Conservation (phyloP, 2,113 vertebrate genomes). For the Neoarius graeffei region DNA sequence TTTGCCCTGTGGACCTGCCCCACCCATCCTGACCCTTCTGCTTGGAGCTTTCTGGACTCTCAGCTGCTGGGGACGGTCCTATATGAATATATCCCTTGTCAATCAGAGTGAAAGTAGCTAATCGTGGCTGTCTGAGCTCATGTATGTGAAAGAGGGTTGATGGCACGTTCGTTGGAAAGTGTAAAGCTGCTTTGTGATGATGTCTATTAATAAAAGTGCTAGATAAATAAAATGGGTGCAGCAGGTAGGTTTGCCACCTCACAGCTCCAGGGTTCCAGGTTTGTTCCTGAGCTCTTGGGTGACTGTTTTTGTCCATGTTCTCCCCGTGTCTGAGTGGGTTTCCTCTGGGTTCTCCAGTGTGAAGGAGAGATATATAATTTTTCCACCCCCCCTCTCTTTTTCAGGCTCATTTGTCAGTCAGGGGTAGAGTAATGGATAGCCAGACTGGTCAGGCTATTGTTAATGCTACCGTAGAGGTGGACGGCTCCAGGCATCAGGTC, state of each 20-base stretch:
- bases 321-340: neutral
- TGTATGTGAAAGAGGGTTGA: neutral
- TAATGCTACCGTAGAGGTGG: constrained; percentile 87
- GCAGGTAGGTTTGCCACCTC: neutral
- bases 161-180: neutral
- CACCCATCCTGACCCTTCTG: neutral
- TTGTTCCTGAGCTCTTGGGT: neutral
- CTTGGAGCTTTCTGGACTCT: no score
- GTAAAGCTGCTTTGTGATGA: neutral
- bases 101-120: neutral
- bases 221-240: neutral
- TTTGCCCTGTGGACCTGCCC: neutral
- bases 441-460: constrained; percentile 80
- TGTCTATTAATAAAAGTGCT: neutral
- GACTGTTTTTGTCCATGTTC: neutral
- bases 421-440: constrained; percentile 88
- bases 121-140: neutral
- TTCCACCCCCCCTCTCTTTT: no score
- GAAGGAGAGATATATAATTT: no score
- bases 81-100: neutral
- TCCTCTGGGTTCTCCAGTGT: neutral
- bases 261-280: neutral
- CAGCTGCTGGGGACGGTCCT: no score
- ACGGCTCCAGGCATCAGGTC: constrained; percentile 80
- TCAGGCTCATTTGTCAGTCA: constrained; percentile 62